Conservation (phyloP, 2,797 vertebrate species). For the Sebastes trivittatus region DNA sequence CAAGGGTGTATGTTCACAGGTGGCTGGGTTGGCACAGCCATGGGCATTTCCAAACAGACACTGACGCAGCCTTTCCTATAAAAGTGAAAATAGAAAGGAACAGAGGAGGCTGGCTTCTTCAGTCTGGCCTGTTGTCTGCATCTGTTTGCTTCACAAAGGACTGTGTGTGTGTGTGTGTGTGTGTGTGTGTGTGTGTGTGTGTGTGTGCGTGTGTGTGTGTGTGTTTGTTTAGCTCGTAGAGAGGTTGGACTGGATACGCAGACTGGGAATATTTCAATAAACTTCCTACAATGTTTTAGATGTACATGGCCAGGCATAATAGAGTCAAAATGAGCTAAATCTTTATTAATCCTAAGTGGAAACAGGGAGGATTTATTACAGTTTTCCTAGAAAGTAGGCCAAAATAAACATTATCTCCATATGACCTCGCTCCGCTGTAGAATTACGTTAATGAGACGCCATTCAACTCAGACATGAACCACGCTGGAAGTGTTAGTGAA, state of each 20-base stretch:
- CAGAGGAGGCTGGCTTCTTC: constrained; percentile 40
- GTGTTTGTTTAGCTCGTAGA: background rate
- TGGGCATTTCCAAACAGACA: constrained; percentile 68
- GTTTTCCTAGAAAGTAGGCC: background rate
- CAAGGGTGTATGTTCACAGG: constrained; percentile 65
- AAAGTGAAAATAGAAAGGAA: constrained; percentile 67
- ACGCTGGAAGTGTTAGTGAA: background rate
- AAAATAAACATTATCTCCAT: background rate
- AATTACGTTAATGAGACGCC: background rate
- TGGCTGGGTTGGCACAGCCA: constrained; percentile 52
- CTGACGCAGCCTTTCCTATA: constrained; percentile 64
- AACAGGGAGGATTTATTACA: background rate
- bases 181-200: too few relatives aligned
- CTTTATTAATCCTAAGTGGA: background rate
- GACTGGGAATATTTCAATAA: background rate
- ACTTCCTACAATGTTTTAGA: background rate
- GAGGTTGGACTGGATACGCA: background rate
- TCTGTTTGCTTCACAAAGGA: constrained; percentile 44
- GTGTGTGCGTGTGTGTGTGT: too few relatives aligned
- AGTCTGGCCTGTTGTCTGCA: constrained; percentile 51
- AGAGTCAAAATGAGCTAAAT: background rate
- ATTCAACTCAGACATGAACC: background rate
- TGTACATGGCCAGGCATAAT: background rate
- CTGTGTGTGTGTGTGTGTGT: too few relatives aligned
- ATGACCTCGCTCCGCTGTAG: background rate